Evolutionary conservation across 2,113 vertebrate species (phyloP), one percentile per base, ranked within the genome.

Genomic region (Atherinomorus stipes): DNA sequence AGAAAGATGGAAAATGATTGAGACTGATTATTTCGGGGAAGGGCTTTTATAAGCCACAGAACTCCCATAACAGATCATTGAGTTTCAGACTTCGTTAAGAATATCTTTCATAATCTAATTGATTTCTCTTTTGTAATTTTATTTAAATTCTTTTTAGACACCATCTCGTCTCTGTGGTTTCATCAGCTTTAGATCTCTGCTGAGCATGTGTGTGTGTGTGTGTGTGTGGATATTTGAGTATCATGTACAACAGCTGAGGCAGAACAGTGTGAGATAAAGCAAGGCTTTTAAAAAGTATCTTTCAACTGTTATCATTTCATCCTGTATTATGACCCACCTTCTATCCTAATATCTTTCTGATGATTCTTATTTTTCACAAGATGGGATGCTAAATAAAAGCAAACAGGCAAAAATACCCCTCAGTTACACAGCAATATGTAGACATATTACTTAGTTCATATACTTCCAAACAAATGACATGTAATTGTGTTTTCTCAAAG

Each of bases 91-190:
- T 82, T 66, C 61, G 82, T 85, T 86, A 78, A 76, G 71, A 82
- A 79, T 88, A 88, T 90, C 79, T 85, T 80, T 88, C 77, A 80
- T 91, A 87, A 91, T 89, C 80, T 85, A 82, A 86, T 90, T 85
- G 79, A 23, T 16, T 74, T 64, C 56, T 75, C n/a, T 71, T 85
- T 67, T 71, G 53, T 87, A 87, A 91, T 81, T 75, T 68, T 81
- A 77, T 89, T 83, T 64, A 71, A 73, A 73, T 52, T 81, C 72
- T 77, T 81, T 87, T 83, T 18, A 80, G 59, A 37, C 74, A 73
- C 72, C 80, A 74, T 69, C 64, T 62, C 51, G 51, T 80, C 79
- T 78, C 81, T 71, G 72, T 54, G 65, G 83, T 71, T 44, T 77
- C 58, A 25, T 71, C 59, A 64, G 28, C 49, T 76, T 78, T 54